phyloP scores from a whole-genome alignment of 1,140 invertebrate genomes.

The Macrobrachium nipponense region DNA sequence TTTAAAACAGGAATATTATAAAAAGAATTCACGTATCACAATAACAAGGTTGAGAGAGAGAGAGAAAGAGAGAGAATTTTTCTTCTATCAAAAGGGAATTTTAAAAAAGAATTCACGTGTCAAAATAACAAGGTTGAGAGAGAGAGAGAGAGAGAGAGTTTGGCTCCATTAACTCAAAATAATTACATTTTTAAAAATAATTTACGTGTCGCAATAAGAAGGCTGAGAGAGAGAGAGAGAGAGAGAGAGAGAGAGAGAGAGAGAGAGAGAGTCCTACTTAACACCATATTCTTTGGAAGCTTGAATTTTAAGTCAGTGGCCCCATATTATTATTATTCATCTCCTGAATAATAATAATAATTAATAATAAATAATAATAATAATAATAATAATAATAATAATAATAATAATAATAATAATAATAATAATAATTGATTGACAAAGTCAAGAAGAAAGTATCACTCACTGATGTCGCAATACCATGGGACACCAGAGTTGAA shows the following conservation, averaged over 20 bases:
- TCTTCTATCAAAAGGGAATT: not conserved
- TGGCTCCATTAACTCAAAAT: too few relatives aligned
- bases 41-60: constrained; percentile 7
- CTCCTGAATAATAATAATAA: not conserved
- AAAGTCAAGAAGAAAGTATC: too few relatives aligned
- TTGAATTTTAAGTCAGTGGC: too few relatives aligned
- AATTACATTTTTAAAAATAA: not conserved
- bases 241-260: constrained; percentile 12
- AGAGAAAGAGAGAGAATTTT: constrained; percentile 15
- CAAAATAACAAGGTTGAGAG: too few relatives aligned
- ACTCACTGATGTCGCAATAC: too few relatives aligned
- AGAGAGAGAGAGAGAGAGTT: constrained; percentile 23
- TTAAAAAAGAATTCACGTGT: not conserved
- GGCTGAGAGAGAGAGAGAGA: constrained; percentile 28
- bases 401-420: constrained; percentile 6
- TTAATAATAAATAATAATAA: not conserved
- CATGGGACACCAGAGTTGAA: too few relatives aligned
- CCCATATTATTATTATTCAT: too few relatives aligned
- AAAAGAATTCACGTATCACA: not conserved
- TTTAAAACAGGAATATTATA: not conserved
- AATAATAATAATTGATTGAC: too few relatives aligned
- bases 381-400: not conserved
- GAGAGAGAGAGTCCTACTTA: not conserved
- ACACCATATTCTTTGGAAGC: too few relatives aligned
- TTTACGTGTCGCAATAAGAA: not conserved